Conservation (phyloP, 2,113 vertebrate genomes). For the Oxyruncus cristatus region DNA sequence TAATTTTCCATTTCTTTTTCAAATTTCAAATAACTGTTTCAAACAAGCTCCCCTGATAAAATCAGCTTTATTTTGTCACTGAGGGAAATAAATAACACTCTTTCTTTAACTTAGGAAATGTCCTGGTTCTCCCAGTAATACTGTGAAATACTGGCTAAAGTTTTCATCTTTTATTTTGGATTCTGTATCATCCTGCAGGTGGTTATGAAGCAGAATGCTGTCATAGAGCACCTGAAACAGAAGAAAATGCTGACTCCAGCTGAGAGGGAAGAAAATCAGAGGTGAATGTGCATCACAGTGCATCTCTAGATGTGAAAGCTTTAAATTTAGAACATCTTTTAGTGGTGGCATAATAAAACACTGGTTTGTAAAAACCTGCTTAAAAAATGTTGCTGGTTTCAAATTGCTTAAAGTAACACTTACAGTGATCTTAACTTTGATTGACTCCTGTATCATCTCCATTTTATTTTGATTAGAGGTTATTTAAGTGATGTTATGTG, state of each 20-base stretch:
- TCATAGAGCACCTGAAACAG: conserved; percentile 93
- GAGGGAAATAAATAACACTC: not conserved
- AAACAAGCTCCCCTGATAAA: not conserved
- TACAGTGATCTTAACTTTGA: not conserved
- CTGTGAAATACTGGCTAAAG: not conserved
- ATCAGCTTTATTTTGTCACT: not conserved
- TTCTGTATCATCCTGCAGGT: conserved; percentile 75
- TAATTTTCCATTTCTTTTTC: not conserved
- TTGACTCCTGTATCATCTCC: not conserved
- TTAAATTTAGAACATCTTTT: not conserved
- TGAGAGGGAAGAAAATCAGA: conserved; percentile 95
- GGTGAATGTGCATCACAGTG: conserved; percentile 73
- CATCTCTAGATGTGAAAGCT: not conserved
- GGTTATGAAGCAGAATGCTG: conserved; percentile 88
- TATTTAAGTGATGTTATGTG: not conserved
- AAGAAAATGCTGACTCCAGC: conserved; percentile 90
- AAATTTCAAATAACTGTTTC: not conserved
- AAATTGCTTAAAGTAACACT: not conserved
- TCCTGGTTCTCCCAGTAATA: not conserved
- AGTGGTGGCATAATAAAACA: not conserved
- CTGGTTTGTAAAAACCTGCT: not conserved
- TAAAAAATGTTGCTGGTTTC: not conserved
- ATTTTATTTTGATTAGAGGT: not conserved
- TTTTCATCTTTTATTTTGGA: conserved; percentile 42
- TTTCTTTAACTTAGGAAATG: not conserved